A percentile compares a stretch with the other conserved stretches of the same genome.
phyloP scores from a whole-genome alignment of 2,113 vertebrate genomes.

The Strigops habroptila region DNA sequence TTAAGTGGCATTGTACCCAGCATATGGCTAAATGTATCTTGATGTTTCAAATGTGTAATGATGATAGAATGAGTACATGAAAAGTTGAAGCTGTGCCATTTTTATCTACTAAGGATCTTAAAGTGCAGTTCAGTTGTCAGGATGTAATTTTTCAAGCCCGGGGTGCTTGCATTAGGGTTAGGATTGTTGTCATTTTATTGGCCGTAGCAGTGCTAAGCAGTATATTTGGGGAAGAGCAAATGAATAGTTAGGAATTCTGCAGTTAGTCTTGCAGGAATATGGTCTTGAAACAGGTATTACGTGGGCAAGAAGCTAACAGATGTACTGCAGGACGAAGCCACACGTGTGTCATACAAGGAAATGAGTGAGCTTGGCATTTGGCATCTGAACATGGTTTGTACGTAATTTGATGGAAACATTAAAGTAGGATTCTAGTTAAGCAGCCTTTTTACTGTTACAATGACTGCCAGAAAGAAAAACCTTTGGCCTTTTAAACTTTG shows the following conservation, averaged over 20 bases:
- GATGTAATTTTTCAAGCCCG: not conserved
- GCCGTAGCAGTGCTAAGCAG: not conserved
- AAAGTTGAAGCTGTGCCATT: not conserved
- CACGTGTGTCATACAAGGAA: not conserved
- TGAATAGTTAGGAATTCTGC: not conserved
- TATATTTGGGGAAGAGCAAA: not conserved
- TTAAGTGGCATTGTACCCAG: not conserved
- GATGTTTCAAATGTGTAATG: not conserved
- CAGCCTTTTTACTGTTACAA: not conserved
- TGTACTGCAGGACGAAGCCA: not conserved
- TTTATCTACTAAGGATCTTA: not conserved
- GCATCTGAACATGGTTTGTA: not conserved
- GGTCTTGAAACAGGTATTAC: not conserved
- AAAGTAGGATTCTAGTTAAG: not conserved
- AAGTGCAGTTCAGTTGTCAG: not conserved
- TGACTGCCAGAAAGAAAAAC: not conserved
- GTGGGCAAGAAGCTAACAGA: not conserved
- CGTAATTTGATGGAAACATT: not conserved
- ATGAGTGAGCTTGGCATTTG: not conserved
- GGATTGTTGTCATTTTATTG: not conserved
- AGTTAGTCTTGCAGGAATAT: not conserved
- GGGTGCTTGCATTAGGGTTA: not conserved
- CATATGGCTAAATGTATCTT: not conserved
- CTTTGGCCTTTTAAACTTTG: not conserved
- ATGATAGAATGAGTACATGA: not conserved